These are phyloP conservation scores for Galerucella calmariensis DNA, from an alignment of 2,888 invertebrate species.

Conservation along the genomic window DNA sequence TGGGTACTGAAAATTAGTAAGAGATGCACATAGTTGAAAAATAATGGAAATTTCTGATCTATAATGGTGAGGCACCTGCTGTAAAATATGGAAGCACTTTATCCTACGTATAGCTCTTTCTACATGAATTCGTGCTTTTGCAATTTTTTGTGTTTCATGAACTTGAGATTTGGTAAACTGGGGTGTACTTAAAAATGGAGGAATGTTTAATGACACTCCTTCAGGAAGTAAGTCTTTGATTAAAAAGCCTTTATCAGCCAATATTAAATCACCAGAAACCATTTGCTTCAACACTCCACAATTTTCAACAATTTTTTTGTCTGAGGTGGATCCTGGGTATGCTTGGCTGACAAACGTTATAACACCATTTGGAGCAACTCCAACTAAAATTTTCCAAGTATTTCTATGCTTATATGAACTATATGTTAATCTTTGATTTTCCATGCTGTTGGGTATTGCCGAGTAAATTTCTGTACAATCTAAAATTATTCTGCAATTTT, in stretches of 20 bases:
- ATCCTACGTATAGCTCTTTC: not conserved
- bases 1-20: not conserved
- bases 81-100: slow-evolving; percentile 15
- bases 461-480: slow-evolving; percentile 24
- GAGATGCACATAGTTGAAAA: not conserved
- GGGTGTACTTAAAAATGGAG: slow-evolving; percentile 23
- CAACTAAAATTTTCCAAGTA: slow-evolving; percentile 34
- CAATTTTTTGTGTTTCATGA: slow-evolving; percentile 4
- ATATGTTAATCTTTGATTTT: slow-evolving; percentile 32
- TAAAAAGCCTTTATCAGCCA: slow-evolving; percentile 15
- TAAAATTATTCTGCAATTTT: not conserved
- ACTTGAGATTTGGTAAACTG: too few species aligned
- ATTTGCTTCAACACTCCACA: slow-evolving; percentile 17
- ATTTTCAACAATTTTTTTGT: slow-evolving; percentile 26
- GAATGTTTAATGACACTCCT: slow-evolving; percentile 22
- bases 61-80: not conserved
- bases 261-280: slow-evolving; percentile 6
- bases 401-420: slow-evolving; percentile 37
- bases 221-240: slow-evolving; percentile 29
- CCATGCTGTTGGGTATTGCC: slow-evolving; percentile 3
- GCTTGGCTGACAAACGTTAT: slow-evolving; percentile 19
- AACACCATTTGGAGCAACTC: slow-evolving; percentile 23
- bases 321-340: slow-evolving; percentile 34
- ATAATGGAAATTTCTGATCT: not conserved
- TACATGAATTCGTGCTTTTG: slow-evolving; percentile 4